phyloP scores from a whole-genome alignment of 2,888 invertebrate species.

The Drosophila neotestacea region DNA sequence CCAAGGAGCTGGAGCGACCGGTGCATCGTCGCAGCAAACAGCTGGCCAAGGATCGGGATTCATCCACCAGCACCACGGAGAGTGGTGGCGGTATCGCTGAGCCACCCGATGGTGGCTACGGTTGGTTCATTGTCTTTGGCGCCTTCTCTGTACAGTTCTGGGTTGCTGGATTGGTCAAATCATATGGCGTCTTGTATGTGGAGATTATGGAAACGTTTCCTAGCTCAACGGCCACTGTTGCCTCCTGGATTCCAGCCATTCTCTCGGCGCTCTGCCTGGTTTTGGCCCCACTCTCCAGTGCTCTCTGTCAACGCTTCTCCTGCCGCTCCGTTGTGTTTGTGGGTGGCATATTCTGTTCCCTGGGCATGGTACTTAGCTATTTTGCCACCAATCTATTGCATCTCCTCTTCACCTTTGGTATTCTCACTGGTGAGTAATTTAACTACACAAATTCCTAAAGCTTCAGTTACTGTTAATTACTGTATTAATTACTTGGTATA shows the following conservation, averaged over 20 bases:
- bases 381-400: constrained; percentile 90
- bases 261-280: constrained; percentile 91
- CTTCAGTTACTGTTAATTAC: background rate
- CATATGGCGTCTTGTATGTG: constrained; percentile 92
- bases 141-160: constrained; percentile 93
- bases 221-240: constrained; percentile 90
- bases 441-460: background rate
- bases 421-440: constrained; percentile 88
- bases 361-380: constrained; percentile 89
- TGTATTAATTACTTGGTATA: background rate
- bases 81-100: constrained; percentile 82
- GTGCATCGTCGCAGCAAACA: constrained; percentile 55
- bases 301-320: constrained; percentile 89
- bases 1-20: constrained; percentile 59
- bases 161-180: constrained; percentile 92
- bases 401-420: constrained; percentile 90
- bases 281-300: constrained; percentile 91
- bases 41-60: constrained; percentile 66
- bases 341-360: constrained; percentile 90
- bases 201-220: constrained; percentile 93
- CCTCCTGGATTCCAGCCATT: constrained; percentile 93
- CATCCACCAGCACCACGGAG: constrained; percentile 80
- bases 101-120: constrained; percentile 91
- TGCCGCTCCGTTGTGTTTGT: constrained; percentile 90
- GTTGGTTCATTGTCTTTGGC: constrained; percentile 91